A percentile compares a stretch with the other conserved stretches of the same genome.
Evolutionary conservation across 2,888 invertebrate species (phyloP).

Genomic region (Anodontia alba): DNA sequence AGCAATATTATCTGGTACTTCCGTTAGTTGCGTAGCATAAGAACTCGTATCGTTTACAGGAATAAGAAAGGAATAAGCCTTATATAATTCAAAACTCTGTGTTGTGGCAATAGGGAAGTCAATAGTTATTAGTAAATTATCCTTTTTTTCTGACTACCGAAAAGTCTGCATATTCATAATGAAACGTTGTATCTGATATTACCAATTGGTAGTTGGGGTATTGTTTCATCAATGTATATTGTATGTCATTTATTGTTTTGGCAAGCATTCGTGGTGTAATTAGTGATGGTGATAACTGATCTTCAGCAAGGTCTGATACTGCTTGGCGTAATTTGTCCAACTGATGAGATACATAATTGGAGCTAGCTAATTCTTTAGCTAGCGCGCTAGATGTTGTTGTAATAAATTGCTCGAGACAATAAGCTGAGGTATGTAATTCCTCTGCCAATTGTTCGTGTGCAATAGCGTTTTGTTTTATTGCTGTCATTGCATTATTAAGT

Average conservation of each 20-base stretch:
- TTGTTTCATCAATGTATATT: not conserved
- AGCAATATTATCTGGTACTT: not conserved
- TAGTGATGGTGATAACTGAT: not conserved
- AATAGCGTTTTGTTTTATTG: not conserved
- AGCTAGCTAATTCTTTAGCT: not conserved
- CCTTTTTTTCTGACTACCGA: not conserved
- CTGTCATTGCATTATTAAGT: not conserved
- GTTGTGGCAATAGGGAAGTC: not conserved
- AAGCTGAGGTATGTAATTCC: not conserved
- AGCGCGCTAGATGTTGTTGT: not conserved
- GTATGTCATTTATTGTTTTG: not conserved
- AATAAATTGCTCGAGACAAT: not conserved
- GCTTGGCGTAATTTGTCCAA: not conserved
- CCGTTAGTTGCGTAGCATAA: not conserved
- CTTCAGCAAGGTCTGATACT: not conserved
- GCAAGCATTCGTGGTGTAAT: not conserved
- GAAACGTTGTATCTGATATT: not conserved
- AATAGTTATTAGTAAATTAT: not conserved
- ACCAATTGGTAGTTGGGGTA: not conserved
- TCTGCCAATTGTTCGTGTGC: not conserved
- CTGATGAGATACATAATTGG: not conserved
- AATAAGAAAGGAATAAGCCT: not conserved
- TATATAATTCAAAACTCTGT: not conserved
- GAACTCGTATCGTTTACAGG: not conserved
- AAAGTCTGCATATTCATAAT: not conserved